Evolutionary conservation across 2,797 vertebrate genomes (phyloP).

Genomic region (Chrosomus eos): DNA sequence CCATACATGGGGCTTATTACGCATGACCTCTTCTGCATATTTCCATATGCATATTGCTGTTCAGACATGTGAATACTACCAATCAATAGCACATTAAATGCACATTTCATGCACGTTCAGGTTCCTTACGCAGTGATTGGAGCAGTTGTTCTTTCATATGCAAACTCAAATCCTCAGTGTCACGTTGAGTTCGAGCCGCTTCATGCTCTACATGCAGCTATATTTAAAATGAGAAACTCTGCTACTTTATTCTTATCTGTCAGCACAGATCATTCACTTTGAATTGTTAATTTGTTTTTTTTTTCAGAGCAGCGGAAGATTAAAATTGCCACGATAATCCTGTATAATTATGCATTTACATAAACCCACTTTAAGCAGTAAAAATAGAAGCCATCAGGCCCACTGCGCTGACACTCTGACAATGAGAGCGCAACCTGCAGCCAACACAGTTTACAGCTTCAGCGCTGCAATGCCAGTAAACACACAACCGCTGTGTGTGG

Average conservation of each 20-base stretch:
- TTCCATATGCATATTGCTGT: background rate
- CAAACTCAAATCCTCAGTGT: background rate
- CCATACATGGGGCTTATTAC: background rate
- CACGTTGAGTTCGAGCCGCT: background rate
- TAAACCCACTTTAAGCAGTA: constrained; percentile 63
- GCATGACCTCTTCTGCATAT: background rate
- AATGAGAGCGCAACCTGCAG: constrained; percentile 47
- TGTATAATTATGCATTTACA: constrained; percentile 66
- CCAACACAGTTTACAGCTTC: constrained; percentile 10
- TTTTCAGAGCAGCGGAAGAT: constrained; percentile 35
- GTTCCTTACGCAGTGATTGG: background rate
- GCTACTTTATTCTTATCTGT: constrained; percentile 35
- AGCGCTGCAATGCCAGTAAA: constrained; percentile 18
- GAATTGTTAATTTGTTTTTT: constrained; percentile 48
- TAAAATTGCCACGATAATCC: constrained; percentile 57
- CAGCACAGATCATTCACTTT: constrained; percentile 47
- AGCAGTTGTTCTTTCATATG: background rate
- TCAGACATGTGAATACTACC: background rate
- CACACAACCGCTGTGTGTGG: constrained; percentile 27
- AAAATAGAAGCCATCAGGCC: constrained; percentile 59
- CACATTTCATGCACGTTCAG: background rate
- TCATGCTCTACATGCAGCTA: constrained; percentile 9
- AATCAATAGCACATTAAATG: background rate
- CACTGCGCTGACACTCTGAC: constrained; percentile 30
- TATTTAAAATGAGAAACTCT: constrained; percentile 19